Percentiles rank a stretch among this genome's conserved stretches.
phyloP scores from a whole-genome alignment of 2,888 invertebrate genomes.

The Nemoura dubitans region DNA sequence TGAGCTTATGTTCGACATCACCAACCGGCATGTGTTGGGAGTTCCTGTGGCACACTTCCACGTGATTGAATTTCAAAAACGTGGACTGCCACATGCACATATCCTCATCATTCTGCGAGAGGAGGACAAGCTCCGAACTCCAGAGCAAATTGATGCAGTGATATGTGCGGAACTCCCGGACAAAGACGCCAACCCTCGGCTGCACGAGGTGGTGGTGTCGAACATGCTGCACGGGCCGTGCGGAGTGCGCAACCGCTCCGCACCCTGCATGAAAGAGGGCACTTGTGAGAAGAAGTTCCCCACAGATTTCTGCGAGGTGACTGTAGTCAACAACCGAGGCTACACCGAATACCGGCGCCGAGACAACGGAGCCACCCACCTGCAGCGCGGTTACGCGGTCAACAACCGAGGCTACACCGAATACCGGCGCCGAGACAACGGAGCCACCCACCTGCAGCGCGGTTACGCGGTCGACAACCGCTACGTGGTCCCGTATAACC shows the following conservation, averaged over 20 bases:
- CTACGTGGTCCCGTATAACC: slow-evolving; percentile 58
- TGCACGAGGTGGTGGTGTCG: slow-evolving; percentile 49
- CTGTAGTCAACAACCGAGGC: slow-evolving; percentile 52
- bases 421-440: slow-evolving; percentile 54
- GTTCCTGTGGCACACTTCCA: slow-evolving; percentile 46
- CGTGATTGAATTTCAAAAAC: slow-evolving; percentile 56
- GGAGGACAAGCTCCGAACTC: slow-evolving; percentile 53
- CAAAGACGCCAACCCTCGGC: not conserved
- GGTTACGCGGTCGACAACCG: slow-evolving; percentile 53
- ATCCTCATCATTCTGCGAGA: slow-evolving; percentile 52
- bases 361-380: slow-evolving; percentile 49
- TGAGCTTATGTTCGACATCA: not conserved
- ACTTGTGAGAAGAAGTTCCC: slow-evolving; percentile 35
- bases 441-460: slow-evolving; percentile 41
- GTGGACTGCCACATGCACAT: slow-evolving; percentile 54
- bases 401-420: too few relatives aligned
- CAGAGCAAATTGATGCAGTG: slow-evolving; percentile 49
- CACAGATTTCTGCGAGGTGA: slow-evolving; percentile 53
- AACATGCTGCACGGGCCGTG: slow-evolving; percentile 54
- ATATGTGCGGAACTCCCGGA: slow-evolving; percentile 47
- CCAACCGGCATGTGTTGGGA: slow-evolving; percentile 50
- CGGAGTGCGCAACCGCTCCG: slow-evolving; percentile 46
- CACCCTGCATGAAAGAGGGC: slow-evolving; percentile 42
- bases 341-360: slow-evolving; percentile 55
- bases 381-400: slow-evolving; percentile 51